phyloP scores from a whole-genome alignment of 2,113 vertebrate species.

The Marmota flaviventris region DNA sequence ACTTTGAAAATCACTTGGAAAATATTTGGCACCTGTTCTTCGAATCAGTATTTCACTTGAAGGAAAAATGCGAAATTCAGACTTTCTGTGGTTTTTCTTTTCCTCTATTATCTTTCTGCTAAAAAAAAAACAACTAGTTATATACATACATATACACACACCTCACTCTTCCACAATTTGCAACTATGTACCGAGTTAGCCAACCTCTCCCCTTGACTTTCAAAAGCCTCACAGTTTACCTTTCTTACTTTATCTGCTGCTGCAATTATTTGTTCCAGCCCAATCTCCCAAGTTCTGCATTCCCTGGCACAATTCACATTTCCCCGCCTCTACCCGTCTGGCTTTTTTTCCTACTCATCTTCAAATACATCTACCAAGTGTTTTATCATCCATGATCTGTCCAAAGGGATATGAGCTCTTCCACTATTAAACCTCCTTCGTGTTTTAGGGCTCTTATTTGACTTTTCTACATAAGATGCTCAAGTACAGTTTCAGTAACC shows the following conservation, averaged over 20 bases:
- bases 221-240: background rate
- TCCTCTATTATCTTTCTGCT: background rate
- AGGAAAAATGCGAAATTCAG: constrained; percentile 57
- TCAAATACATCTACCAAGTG: background rate
- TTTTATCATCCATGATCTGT: background rate
- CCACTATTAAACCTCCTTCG: background rate
- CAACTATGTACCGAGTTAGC: background rate
- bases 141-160: background rate
- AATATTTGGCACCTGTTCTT: constrained; percentile 59
- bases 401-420: background rate
- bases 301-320: background rate
- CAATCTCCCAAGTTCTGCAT: background rate
- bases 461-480: background rate
- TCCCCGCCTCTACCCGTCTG: background rate
- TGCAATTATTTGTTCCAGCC: background rate
- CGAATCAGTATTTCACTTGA: constrained; percentile 54
- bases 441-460: background rate
- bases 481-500: background rate
- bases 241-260: background rate
- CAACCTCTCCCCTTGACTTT: background rate
- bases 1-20: constrained; percentile 72
- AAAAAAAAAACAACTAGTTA: background rate
- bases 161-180: background rate
- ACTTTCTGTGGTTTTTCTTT: background rate
- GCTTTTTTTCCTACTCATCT: background rate